A percentile compares a stretch with the other conserved stretches of the same genome.
phyloP scores from a whole-genome alignment of 1,140 invertebrate species.

The Hyphantria cunea region DNA sequence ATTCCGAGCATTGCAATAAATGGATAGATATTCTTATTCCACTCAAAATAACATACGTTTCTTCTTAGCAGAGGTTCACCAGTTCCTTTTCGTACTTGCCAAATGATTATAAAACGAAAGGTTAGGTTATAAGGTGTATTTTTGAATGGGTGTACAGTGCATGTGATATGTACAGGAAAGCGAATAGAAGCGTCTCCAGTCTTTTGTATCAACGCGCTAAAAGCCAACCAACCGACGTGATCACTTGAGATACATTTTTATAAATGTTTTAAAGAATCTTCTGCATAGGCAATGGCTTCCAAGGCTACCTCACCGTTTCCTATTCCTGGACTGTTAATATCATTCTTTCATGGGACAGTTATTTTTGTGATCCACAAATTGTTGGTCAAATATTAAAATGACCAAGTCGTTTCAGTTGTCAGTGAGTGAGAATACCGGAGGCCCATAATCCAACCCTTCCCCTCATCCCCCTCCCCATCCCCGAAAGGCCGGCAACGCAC shows the following conservation, averaged over 20 bases:
- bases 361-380: no score
- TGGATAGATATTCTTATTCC: constrained; percentile 77
- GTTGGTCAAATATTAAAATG: no score
- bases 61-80: constrained; percentile 71
- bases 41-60: constrained; percentile 76
- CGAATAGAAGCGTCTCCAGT: constrained; percentile 50
- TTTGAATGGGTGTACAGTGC: constrained; percentile 8
- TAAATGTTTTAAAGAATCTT: constrained; percentile 6
- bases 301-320: neutral
- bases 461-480: no score
- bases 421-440: no score
- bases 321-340: no score
- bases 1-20: constrained; percentile 63
- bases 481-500: no score
- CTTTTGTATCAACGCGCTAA: constrained; percentile 55
- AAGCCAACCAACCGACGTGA: constrained; percentile 38
- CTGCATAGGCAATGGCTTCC: neutral
- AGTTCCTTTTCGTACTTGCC: constrained; percentile 16
- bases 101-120: constrained; percentile 16
- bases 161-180: constrained; percentile 29
- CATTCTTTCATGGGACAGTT: no score
- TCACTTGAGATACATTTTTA: neutral
- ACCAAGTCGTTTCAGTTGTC: no score
- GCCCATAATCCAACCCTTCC: no score
- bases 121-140: constrained; percentile 1